These are phyloP conservation scores for Hermaeophaga mercurialis DNA, from an alignment of 2,888 invertebrate genomes.

Conservation along the genomic window DNA sequence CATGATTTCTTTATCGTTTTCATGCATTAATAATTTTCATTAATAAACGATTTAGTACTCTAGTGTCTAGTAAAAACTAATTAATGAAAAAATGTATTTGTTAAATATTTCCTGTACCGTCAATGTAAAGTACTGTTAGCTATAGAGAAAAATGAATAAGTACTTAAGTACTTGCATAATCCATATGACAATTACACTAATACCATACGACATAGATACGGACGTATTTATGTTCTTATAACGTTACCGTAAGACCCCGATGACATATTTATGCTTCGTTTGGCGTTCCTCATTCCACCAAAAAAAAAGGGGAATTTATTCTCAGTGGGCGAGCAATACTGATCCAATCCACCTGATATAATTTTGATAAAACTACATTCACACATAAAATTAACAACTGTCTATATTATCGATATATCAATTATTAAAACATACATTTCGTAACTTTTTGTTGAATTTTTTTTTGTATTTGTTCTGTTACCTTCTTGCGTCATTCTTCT, in stretches of 20 bases:
- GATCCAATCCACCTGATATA: constrained; percentile 20
- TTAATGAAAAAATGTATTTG: too few species aligned
- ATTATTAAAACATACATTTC: too few species aligned
- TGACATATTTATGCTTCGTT: constrained; percentile 5
- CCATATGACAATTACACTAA: not conserved
- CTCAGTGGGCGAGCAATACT: constrained; percentile 16
- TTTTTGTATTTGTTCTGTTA: too few species aligned
- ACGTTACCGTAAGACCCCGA: constrained; percentile 1
- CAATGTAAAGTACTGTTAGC: not conserved
- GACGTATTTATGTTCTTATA: not conserved
- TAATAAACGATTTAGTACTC: too few species aligned
- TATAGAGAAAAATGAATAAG: not conserved
- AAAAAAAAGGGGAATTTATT: constrained; percentile 1
- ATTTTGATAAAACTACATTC: not conserved
- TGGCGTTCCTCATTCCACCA: not conserved
- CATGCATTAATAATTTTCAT: too few species aligned
- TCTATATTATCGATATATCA: too few species aligned
- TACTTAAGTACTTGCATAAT: constrained; percentile 1
- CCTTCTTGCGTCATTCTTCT: too few species aligned
- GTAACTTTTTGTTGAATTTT: too few species aligned
- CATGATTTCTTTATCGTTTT: too few species aligned
- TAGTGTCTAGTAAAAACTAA: too few species aligned
- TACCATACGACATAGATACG: not conserved
- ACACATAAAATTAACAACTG: too few species aligned
- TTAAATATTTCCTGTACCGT: too few species aligned